These are phyloP conservation scores for Megalurothrips usitatus DNA, from an alignment of 2,888 invertebrate species.

Conservation along the genomic window DNA sequence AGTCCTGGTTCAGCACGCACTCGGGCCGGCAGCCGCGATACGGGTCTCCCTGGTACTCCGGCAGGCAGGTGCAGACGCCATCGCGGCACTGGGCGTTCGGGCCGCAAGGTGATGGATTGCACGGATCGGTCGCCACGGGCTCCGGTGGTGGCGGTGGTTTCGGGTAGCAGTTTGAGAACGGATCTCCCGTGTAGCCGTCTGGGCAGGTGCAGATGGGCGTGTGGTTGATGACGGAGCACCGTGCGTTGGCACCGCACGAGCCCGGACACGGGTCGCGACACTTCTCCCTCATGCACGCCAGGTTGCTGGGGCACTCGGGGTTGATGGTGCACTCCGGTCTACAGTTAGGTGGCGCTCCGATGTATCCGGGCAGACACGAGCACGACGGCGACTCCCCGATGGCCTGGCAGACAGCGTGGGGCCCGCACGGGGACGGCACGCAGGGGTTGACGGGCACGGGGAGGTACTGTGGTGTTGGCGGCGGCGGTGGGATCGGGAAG, in stretches of 20 bases:
- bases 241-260: constrained; percentile 73
- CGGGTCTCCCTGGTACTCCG: constrained; percentile 72
- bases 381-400: constrained; percentile 73
- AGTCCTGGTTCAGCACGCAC: constrained; percentile 73
- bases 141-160: constrained; percentile 43
- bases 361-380: constrained; percentile 70
- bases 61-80: constrained; percentile 70
- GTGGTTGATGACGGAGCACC: constrained; percentile 76
- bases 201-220: constrained; percentile 78
- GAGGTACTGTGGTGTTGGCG: not conserved
- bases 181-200: constrained; percentile 76
- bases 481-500: constrained; percentile 48
- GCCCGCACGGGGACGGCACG: constrained; percentile 77
- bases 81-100: constrained; percentile 73
- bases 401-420: constrained; percentile 74
- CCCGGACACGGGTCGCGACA: constrained; percentile 81
- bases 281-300: constrained; percentile 76
- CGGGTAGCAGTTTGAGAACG: constrained; percentile 66
- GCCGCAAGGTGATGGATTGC: constrained; percentile 75
- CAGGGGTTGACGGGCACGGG: constrained; percentile 58
- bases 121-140: constrained; percentile 63
- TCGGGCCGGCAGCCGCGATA: constrained; percentile 75
- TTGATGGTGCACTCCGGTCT: constrained; percentile 81
- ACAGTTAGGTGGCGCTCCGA: constrained; percentile 80
- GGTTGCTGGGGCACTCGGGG: constrained; percentile 76